Evolutionary conservation across 2,888 invertebrate genomes (phyloP).

Genomic region (Apotomis betuletana): DNA sequence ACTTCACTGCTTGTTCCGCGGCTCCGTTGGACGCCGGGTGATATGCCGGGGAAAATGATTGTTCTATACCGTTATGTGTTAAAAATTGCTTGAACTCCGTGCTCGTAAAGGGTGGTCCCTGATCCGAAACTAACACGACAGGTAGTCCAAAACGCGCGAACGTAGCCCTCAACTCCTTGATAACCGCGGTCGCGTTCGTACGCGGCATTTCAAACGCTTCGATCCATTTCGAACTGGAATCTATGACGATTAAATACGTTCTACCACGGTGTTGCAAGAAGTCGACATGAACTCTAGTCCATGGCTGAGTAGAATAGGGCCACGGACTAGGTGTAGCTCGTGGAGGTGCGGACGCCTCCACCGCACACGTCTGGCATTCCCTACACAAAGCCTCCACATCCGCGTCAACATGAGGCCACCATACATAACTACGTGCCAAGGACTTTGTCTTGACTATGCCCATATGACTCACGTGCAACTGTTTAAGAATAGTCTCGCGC

Average conservation of each 20-base stretch:
- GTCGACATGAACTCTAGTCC: not conserved
- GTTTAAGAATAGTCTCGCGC: not conserved
- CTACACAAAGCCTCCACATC: not conserved
- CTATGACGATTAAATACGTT: not conserved
- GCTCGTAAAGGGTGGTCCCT: no score
- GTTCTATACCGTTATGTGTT: no score
- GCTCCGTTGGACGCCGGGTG: no score
- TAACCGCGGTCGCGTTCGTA: not conserved
- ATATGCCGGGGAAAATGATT: no score
- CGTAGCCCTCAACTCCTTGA: not conserved
- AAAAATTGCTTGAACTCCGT: no score
- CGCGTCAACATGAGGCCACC: not conserved
- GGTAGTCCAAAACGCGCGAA: no score
- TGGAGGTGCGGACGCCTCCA: slow-evolving; percentile 3
- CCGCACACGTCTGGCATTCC: not conserved
- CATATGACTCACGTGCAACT: slow-evolving; percentile 26
- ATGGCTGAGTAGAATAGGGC: not conserved
- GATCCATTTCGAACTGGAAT: not conserved
- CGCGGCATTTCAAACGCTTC: slow-evolving; percentile 6
- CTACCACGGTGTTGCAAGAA: not conserved
- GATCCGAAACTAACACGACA: not conserved
- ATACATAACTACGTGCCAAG: not conserved
- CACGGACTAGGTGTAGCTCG: not conserved
- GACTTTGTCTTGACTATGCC: not conserved
- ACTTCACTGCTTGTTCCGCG: no score